Base-by-base conservation (phyloP, 2,797 vertebrate species). In the Cirrhinus mrigala region DNA sequence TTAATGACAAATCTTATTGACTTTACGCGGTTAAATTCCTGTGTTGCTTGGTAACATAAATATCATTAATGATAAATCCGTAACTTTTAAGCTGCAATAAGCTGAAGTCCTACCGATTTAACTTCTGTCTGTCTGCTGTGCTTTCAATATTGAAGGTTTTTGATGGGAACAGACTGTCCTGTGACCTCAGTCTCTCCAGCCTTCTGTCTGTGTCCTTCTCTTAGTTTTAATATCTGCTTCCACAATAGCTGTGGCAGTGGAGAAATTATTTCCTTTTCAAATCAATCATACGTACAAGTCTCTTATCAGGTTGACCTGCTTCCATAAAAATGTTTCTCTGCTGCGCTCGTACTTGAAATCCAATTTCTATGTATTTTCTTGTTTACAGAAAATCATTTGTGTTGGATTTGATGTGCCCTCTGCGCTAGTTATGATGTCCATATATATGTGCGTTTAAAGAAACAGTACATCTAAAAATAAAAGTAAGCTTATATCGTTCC, bases 261-360 rank as follows among this genome's bases (percentile, higher is more conserved):
- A 90, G 85, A 92, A 93, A 93, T 93, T 90, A 93, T 91, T 93
- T 90, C 89, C 92, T 94, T 94, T 89, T 83, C 81, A 91, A 94
- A 94, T 94, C 92, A 94, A 91, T 94, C 92, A 91, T 90, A 90
- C 89, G 91, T 89, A 93, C 77, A 79, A 92, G 93, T 92, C 90
- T 89, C 89, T 91, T 91, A 91, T 94, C 91, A 92, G 86, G 85
- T 89, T 92, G 91, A 92, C 91, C 92, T 90, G 90, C 89, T 93
- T 94, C 85, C 89, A 90, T 83, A 89, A 91, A 92, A 92, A 92
- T 88, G 88, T 89, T 89, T 89, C 83, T 85, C 82, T 69, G 84
- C 71, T 80, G 83, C 46, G 27, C 27, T 77, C 50, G 3, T 83
- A 75, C 79, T 85, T 15, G 0, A 69, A 89, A 88, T 85, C 87